These are phyloP conservation scores for Arge pagana DNA, from an alignment of 2,888 invertebrate genomes.

Conservation along the genomic window DNA sequence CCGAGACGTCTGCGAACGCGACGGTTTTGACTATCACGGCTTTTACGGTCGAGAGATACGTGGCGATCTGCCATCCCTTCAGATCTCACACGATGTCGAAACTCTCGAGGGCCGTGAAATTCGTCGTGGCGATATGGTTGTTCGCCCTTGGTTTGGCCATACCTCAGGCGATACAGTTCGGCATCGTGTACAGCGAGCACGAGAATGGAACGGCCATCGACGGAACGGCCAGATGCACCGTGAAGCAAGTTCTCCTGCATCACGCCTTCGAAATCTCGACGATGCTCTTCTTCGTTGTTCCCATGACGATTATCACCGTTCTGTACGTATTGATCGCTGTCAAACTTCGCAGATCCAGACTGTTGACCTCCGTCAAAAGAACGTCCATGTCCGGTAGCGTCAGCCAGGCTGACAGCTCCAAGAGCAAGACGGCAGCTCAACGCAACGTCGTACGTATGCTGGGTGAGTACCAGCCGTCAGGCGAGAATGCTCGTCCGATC, in stretches of 20 bases:
- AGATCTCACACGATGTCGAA: conserved; percentile 83
- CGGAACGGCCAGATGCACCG: conserved; percentile 65
- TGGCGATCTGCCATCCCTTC: conserved; percentile 66
- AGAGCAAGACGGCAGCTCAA: conserved; percentile 61
- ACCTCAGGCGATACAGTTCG: conserved; percentile 81
- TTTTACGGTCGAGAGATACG: conserved; percentile 74
- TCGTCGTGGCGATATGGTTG: conserved; percentile 76
- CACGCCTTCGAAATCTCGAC: conserved; percentile 81
- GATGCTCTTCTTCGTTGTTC: conserved; percentile 82
- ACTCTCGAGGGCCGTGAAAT: conserved; percentile 78
- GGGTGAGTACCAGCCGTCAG: conserved; percentile 74
- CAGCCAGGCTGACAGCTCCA: conserved; percentile 59
- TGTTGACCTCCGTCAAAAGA: conserved; percentile 61
- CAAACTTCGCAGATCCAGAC: conserved; percentile 67
- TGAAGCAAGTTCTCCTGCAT: conserved; percentile 65
- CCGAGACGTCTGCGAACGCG: conserved; percentile 81
- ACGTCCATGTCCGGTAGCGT: conserved; percentile 62
- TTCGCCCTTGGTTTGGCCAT: conserved; percentile 74
- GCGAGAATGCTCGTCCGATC: conserved; percentile 1
- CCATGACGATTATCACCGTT: conserved; percentile 84
- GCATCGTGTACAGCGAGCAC: conserved; percentile 64
- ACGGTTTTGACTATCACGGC: conserved; percentile 80
- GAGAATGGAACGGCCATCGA: conserved; percentile 53
- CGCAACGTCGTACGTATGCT: conserved; percentile 76
- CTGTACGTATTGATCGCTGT: conserved; percentile 79